Base-by-base conservation (phyloP, 35 echinoderm and acorn worm species). In the Apostichopus parvimensis region DNA sequence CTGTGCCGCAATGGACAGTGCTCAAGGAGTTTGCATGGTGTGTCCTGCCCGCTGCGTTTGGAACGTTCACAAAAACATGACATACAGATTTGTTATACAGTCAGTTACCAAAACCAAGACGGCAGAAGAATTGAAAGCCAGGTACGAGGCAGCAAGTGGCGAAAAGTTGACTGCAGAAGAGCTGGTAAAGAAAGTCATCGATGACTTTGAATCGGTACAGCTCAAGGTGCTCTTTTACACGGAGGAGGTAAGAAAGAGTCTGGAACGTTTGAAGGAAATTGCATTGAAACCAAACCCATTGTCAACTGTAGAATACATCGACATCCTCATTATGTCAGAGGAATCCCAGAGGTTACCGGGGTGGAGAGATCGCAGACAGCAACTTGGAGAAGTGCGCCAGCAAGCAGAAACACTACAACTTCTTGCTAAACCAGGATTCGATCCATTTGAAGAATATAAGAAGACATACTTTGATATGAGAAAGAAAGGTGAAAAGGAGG, bases 381-480 rank as follows among this genome's bases (percentile, higher is more conserved):
- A 87, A 66, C 58, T 87, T 0, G 57, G 53, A 28, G 85, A 71
- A 1, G 60, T 66, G 5, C 58, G 88, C 6, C 53, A 90, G 15
- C 72, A 90, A 34, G 88, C 88, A 77, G 88, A 90, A 45, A 90
- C 54, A 6, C 18, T 90, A 54, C 56, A 57, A 0, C 14, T 21
- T 6, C 12, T 90, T 17, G 54, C 34, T 21, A 75, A 90, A 76
- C 13, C 22, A 78, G 54, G 75, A 24, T 90, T 77, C 56, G 75
- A 90, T 90, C 88, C 88, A 5, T 90, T 90, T 52, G 52, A 90
- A 22, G 85, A 87, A n/a, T 87, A 87, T 59, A 87, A 87, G 85
- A 87, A 87, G 12, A 66, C 14, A n/a, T 82, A 55, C 28, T 17
- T 57, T 11, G 45, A 82, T 6, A 82, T 55, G 79, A 82, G 9